Base-by-base conservation (phyloP, 2,113 vertebrate genomes). In the Sisor rabdophorus region DNA sequence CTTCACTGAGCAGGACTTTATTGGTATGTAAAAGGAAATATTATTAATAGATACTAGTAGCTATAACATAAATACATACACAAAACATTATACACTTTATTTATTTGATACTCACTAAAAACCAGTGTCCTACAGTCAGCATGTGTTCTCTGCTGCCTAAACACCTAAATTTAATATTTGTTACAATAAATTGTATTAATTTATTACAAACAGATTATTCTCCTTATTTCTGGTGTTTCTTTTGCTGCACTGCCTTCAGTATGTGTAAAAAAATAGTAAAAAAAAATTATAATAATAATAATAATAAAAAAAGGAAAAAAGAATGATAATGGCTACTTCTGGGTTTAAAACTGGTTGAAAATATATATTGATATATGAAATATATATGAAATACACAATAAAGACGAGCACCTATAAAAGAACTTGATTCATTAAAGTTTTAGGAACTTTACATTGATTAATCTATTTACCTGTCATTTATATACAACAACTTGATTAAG, bases 1-100 rank as follows among this genome's bases (percentile, higher is more conserved):
- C 77, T 91, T 97, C 77, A 83, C 81, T 5, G 40, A 85, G 22
- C 85, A 81, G 70, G 91, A 95, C 82, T 88, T 91, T 80, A 83
- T 81, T 9, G 93, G 93, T 94, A 80, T 80, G 89, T 81, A 56
- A 16, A 19, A 30, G 24, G 15, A 24, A 47, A 72, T 22, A 22
- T 17, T 44, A 44, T 44, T 44, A 6, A 44, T 44, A 44, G 20
- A 22, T 17, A 55, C 32, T 56, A 32, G 26, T 70, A 6, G 17
- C 11, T 36, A 9, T 54, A 7, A 17, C 12, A 40, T 32, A 15
- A 20, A 22, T 22, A 2, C 30, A 16, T 56, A 40, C 36, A 55
- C 5, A 36, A 65, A 44, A 63, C 19, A 1, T 61, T 61, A 16
- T 61, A 28, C 16, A 36, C 19, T 61, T 19, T 4, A 61, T 13